Evolutionary conservation across 2,888 invertebrate genomes (phyloP), one percentile per base, ranked within the genome.

Genomic region (Caenorhabditis sp.): DNA sequence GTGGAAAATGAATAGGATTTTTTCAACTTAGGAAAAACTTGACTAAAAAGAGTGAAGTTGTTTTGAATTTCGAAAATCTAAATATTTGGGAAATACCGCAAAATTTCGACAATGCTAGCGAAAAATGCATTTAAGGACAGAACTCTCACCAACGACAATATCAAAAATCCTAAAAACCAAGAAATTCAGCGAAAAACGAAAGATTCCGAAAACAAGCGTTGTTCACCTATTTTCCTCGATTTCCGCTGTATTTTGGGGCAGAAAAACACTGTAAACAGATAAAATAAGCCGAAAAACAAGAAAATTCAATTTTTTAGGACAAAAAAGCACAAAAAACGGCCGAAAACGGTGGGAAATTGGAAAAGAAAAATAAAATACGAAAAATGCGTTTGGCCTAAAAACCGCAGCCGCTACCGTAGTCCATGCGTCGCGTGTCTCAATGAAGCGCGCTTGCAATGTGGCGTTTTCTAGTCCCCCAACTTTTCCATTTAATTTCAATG

Each of bases 351-450:
- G 11, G 26, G 20, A 56, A 56, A 44, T 11, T 11, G 6, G 11
- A 40, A 70, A 69, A 70, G 58, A 47, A 64, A 37, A 58, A 69
- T 44, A 4, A 64, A 76, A 77, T 28, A 40, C 13, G n/a, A 24
- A 40, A 64, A 65, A 77, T 55, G 9, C 9, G 20, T 69, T 56
- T 24, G 80, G 80, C 80, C 80, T 80, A 80, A 80, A 47, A 80
- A 74, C 24, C 58, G 79, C 70, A 20, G 22, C 37, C 53, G 20
- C 24, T 79, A 80, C 74, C 69, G 80, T 74, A 80, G 1, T 35
- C 47, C 13, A 8, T 53, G 67, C 76, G 72, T 20, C 56, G 32
- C 62, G 56, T 72, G 60, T 74, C 56, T 35, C 80, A 62, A n/a
- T 64, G 32, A 64, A 68, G 80, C 72, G 67, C 55, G 26, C 35